Evolutionary conservation across 2,113 vertebrate genomes (phyloP), one percentile per base, ranked within the genome.

Genomic region (Climacteris rufus): DNA sequence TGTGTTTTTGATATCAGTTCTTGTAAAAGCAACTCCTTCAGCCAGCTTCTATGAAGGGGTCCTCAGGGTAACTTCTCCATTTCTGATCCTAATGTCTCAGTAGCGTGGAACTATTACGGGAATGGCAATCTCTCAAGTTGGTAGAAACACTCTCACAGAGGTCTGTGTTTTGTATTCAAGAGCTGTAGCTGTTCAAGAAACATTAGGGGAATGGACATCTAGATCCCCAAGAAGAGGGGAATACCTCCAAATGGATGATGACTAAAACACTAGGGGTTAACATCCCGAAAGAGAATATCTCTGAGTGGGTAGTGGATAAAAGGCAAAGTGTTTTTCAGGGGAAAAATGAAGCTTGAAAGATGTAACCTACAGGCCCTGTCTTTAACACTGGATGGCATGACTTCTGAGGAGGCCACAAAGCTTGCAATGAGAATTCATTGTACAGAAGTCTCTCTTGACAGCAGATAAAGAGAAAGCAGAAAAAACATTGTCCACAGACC

Each of bases 221-320:
- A 52, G 24, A 53, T 54, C 11, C 45, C 9, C 40, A 74, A 11
- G 11, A 47, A 56, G 21, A 40, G 20, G 17, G 22, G 22, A 13
- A 1, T 19, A 24, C 17, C 31, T 74, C 37, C 35, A 40, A 2
- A 17, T 10, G 20, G 11, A 42, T 12, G 23, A 22, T 1, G 1
- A 17, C 18, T 76, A 50, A 85, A 90, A 66, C 11, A 77, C 15
- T 5, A 44, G 11, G 1, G 7, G 25, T 21, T 70, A 90, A 54
- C 24, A 83, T 10, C 21, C 33, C 47, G 75, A 54, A 44, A 83
- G 20, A 83, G n/a, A 63, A 35, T 4, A 1, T 44, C 52, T 57
- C 4, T 40, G 15, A 70, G 30, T 10, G 9, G 5, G 23, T 8
- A 1, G 0, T 19, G 16, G 15, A 54, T 45, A 68, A 69, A 83